Conservation (phyloP, 2,888 invertebrate genomes). For the Auanema sp. region DNA sequence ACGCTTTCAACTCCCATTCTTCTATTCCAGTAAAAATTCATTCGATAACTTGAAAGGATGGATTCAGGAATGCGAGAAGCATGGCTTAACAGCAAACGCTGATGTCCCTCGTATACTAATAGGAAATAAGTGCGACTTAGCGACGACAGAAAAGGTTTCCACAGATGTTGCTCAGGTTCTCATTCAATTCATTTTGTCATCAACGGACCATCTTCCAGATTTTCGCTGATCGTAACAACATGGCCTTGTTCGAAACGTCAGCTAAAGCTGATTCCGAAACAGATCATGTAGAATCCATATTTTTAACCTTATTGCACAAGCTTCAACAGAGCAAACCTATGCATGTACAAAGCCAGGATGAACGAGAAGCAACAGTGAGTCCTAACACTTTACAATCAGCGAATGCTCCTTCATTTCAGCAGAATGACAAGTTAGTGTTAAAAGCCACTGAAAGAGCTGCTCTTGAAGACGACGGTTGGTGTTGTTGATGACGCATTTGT, state of each 20-base stretch:
- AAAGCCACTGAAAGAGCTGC: slow-evolving; percentile 54
- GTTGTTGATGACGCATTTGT: slow-evolving; percentile 44
- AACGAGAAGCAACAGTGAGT: slow-evolving; percentile 47
- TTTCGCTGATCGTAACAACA: slow-evolving; percentile 73
- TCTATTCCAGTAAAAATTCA: slow-evolving; percentile 32
- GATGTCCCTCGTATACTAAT: slow-evolving; percentile 74
- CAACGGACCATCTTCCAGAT: slow-evolving; percentile 61
- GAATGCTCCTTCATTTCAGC: slow-evolving; percentile 20
- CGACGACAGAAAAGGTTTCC: slow-evolving; percentile 68
- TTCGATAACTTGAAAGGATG: slow-evolving; percentile 72
- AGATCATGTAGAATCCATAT: slow-evolving; percentile 80
- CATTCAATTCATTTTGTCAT: background rate
- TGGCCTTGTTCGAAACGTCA: slow-evolving; percentile 79
- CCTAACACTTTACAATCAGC: background rate
- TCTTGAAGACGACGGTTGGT: slow-evolving; percentile 54
- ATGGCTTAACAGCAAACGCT: slow-evolving; percentile 63
- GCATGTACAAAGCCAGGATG: slow-evolving; percentile 63
- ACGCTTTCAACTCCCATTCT: background rate
- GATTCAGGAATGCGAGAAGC: slow-evolving; percentile 77
- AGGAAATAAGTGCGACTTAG: slow-evolving; percentile 80
- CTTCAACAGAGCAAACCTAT: slow-evolving; percentile 73
- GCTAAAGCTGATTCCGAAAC: slow-evolving; percentile 72
- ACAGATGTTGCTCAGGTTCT: slow-evolving; percentile 74
- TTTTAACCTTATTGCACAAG: slow-evolving; percentile 79
- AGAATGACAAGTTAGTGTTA: slow-evolving; percentile 53